phyloP scores from a whole-genome alignment of 2,888 invertebrate genomes.

The Gisinianus flammeolus region DNA sequence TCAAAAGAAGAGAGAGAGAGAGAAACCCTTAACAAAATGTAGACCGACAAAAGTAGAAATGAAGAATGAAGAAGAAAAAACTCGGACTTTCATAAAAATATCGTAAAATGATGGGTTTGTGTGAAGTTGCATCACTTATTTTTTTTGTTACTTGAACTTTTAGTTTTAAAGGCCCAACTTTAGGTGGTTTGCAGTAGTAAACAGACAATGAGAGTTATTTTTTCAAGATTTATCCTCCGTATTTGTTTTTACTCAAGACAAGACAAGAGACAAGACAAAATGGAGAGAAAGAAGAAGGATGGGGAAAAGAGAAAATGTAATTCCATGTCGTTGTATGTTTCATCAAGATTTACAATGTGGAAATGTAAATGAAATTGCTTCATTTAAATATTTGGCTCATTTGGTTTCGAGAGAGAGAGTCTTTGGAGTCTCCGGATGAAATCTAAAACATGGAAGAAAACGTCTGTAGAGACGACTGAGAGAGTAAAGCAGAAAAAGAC shows the following conservation, averaged over 20 bases:
- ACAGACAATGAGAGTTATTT: too few relatives aligned
- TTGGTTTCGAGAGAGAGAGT: not conserved
- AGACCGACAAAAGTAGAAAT: too few relatives aligned
- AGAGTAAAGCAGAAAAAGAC: not conserved
- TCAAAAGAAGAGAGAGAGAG: not conserved
- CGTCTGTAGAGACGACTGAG: not conserved
- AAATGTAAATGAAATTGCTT: constrained; percentile 26
- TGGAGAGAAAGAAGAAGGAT: not conserved
- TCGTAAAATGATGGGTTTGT: too few relatives aligned
- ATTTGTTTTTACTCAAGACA: not conserved
- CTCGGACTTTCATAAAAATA: too few relatives aligned
- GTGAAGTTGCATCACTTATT: too few relatives aligned
- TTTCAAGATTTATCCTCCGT: not conserved
- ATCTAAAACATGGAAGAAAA: not conserved
- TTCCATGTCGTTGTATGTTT: not conserved
- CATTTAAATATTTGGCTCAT: constrained; percentile 25
- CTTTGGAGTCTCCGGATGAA: too few relatives aligned
- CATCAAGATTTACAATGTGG: constrained; percentile 16
- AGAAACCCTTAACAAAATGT: too few relatives aligned
- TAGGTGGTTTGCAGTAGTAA: too few relatives aligned
- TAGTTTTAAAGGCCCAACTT: too few relatives aligned
- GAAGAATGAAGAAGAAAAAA: too few relatives aligned
- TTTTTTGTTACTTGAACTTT: too few relatives aligned
- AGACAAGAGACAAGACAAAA: not conserved
- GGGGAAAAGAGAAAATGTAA: not conserved